phyloP scores from a whole-genome alignment of 1,140 invertebrate species.

The Liolophura sinensis region DNA sequence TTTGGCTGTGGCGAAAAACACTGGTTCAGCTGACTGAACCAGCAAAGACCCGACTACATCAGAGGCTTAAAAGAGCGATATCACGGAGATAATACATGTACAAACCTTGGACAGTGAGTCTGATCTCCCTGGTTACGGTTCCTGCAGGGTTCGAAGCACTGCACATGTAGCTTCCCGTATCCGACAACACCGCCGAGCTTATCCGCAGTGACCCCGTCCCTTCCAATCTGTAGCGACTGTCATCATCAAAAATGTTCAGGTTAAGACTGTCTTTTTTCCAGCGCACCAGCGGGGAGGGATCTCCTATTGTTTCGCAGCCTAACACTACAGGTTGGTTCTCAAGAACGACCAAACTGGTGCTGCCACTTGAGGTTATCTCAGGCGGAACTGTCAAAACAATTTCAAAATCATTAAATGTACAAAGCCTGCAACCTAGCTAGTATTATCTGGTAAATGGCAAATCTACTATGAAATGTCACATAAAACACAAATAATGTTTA shows the following conservation, averaged over 20 bases:
- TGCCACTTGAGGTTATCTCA: constrained; percentile 79
- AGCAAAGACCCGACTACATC: no score
- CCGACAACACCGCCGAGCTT: constrained; percentile 28
- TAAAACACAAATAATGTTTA: no score
- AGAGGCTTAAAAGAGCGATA: no score
- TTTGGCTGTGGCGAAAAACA: no score
- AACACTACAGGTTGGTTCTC: constrained; percentile 64
- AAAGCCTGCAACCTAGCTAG: no score
- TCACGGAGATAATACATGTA: not conserved
- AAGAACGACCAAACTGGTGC: constrained; percentile 92
- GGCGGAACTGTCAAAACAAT: constrained; percentile 70
- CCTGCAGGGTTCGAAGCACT: constrained; percentile 60
- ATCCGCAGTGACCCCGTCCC: constrained; percentile 33
- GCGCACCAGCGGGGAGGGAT: constrained; percentile 56
- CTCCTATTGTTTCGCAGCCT: constrained; percentile 60
- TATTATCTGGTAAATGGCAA: no score
- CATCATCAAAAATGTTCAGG: constrained; percentile 30
- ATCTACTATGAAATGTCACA: no score
- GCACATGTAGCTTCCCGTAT: constrained; percentile 60
- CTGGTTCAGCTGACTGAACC: no score
- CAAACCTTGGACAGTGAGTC: constrained; percentile 53
- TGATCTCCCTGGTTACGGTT: constrained; percentile 47
- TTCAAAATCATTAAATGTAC: not conserved
- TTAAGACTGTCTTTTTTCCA: constrained; percentile 52
- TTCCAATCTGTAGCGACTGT: constrained; percentile 22